These are phyloP conservation scores for Xerus inauris DNA, from an alignment of 2,113 vertebrate species.

Conservation along the genomic window DNA sequence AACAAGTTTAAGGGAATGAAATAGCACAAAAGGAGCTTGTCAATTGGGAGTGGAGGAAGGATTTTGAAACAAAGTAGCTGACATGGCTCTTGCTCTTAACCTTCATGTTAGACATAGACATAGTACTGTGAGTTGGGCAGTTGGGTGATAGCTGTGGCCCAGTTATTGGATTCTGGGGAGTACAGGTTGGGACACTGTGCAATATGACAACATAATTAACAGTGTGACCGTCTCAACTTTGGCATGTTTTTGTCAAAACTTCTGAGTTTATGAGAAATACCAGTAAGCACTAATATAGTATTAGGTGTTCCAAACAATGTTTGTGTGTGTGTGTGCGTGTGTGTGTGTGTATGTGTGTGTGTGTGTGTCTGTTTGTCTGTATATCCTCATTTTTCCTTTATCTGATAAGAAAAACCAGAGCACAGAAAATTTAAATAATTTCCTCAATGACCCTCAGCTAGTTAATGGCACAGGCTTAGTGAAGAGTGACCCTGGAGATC, in stretches of 20 bases:
- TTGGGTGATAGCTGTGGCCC: not conserved
- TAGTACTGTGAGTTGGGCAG: too few relatives aligned
- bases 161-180: not conserved
- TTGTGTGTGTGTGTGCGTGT: too few relatives aligned
- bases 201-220: not conserved
- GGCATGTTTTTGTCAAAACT: not conserved
- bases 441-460: not conserved
- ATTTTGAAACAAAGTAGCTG: not conserved
- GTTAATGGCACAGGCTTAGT: not conserved
- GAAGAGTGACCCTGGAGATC: not conserved
- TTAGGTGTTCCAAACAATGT: not conserved
- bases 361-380: too few relatives aligned
- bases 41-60: not conserved
- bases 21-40: not conserved
- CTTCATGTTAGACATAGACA: not conserved
- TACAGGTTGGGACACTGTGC: fast-evolving
- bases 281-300: not conserved
- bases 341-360: too few relatives aligned
- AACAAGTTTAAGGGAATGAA: not conserved
- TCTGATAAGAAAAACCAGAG: not conserved
- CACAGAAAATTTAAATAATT: not conserved
- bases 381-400: not conserved
- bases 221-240: not conserved
- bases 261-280: not conserved
- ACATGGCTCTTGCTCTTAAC: not conserved